A percentile compares a stretch with the other conserved stretches of the same genome.
These are phyloP conservation scores for Ectropis grisescens DNA, from an alignment of 1,140 invertebrate genomes.

Conservation along the genomic window DNA sequence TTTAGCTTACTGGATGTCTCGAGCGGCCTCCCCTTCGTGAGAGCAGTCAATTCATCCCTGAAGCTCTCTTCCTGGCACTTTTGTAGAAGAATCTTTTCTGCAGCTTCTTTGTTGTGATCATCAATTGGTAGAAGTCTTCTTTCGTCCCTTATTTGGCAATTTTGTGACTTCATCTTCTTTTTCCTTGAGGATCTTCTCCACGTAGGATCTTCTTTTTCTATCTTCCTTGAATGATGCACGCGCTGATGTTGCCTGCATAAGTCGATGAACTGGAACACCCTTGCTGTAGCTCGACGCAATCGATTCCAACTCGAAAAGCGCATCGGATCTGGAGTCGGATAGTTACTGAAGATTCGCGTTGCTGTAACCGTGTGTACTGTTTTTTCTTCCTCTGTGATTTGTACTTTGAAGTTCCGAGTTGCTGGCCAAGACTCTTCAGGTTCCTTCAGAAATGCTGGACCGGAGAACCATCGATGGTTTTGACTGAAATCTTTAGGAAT, in stretches of 20 bases:
- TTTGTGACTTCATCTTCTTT: not conserved
- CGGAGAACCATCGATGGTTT: not conserved
- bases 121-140: not conserved
- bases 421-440: not conserved
- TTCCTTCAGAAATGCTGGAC: not conserved
- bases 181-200: not conserved
- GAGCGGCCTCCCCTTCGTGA: too few relatives aligned
- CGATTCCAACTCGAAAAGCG: not conserved
- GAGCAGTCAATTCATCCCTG: too few relatives aligned
- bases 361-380: too few relatives aligned
- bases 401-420: not conserved
- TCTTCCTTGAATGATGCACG: too few relatives aligned
- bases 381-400: too few relatives aligned
- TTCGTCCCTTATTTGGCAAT: not conserved
- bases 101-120: not conserved
- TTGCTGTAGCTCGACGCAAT: not conserved
- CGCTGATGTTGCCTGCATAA: too few relatives aligned
- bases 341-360: too few relatives aligned
- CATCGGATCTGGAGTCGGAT: too few relatives aligned
- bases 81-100: not conserved
- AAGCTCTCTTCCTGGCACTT: not conserved
- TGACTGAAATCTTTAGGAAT: not conserved
- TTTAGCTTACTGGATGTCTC: too few relatives aligned
- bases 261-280: not conserved
- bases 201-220: too few relatives aligned